Percentiles rank a stretch among this genome's conserved stretches.
Conservation (phyloP, 2,888 invertebrate genomes). For the Bugula neritina region DNA sequence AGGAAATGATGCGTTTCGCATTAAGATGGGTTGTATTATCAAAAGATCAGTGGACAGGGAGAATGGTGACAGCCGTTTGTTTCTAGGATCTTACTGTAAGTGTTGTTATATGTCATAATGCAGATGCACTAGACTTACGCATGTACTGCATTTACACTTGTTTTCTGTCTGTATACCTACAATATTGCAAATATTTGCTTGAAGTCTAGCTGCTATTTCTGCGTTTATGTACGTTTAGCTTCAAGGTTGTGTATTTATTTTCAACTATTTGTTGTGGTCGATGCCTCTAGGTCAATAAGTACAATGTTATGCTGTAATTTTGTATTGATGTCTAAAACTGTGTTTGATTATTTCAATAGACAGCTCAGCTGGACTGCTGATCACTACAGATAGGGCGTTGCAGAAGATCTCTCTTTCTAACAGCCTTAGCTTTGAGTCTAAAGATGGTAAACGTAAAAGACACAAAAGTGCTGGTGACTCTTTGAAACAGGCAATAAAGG, state of each 20-base stretch:
- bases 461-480: constrained; percentile 22
- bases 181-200: no score
- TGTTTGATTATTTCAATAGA: constrained; percentile 53
- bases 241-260: no score
- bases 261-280: no score
- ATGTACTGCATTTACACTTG: no score
- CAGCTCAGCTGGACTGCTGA: constrained; percentile 59
- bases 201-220: no score
- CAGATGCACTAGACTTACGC: background rate
- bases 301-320: background rate
- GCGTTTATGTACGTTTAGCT: no score
- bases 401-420: background rate
- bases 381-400: constrained; percentile 48
- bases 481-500: background rate
- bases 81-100: constrained; percentile 14
- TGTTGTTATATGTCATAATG: no score
- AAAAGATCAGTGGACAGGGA: constrained; percentile 55
- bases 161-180: no score
- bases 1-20: constrained; percentile 60
- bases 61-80: constrained; percentile 31
- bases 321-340: constrained; percentile 37
- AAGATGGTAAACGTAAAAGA: background rate
- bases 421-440: background rate
- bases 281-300: no score
- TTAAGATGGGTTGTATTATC: constrained; percentile 64